Base-by-base conservation (phyloP, 2,113 vertebrate genomes). In the Arothron firmamentum region DNA sequence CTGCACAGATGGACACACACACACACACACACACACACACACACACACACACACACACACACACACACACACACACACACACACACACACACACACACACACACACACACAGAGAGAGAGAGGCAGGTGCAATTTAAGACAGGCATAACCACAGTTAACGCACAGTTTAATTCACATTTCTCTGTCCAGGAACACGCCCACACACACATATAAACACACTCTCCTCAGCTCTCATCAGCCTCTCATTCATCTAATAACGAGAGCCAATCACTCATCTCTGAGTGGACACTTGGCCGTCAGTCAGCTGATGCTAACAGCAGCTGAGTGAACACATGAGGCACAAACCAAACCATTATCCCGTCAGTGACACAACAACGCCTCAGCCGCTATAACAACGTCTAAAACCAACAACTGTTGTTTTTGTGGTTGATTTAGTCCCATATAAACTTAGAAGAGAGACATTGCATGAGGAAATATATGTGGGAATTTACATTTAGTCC, bases 1-100 rank as follows among this genome's bases (percentile, higher is more conserved):
- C 72, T 72, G 69, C 62, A 72, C 64, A 82, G 72, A 80, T 84
- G 77, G 71, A 52, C 21, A 60, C 42, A 50, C 49, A 56, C 63
- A 53, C 47, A 56, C 59, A 56, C 56, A 61, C 65, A 60, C 60
- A 62, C 34, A 43, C 45, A 47, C 58, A 46, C 50, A 53, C 54
- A 59, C 54, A 42, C 21, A 51, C 19, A 41, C 19, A 61, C 4
- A 52, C 59, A 75, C 34, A 50, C 28, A 42, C 13, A 47, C 56
- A 81, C 31, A 50, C 50, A 19, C 17, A 43, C 46, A 57, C 62
- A 59, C 60, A 74, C 53, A 52, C 43, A 52, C 21, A 60, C 42
- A 50, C 49, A 56, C 63, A 53, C 47, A 56, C 59, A 56, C 56
- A 61, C 65, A 60, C 60, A 62, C 34, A 43, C 45, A 47, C 58